phyloP scores from a whole-genome alignment of 2,113 vertebrate species.

The Cranoglanis bouderius region DNA sequence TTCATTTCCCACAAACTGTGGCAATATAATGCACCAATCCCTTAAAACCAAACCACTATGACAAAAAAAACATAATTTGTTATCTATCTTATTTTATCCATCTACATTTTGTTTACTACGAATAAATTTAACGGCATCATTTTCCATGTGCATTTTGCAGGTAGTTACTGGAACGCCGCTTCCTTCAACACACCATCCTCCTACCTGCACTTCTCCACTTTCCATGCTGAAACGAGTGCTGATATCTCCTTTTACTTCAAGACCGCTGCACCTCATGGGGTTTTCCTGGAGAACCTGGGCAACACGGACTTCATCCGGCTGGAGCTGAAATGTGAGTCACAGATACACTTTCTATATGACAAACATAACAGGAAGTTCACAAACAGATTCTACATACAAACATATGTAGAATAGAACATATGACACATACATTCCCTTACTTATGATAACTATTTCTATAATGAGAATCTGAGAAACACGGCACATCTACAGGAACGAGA shows the following conservation, averaged over 20 bases:
- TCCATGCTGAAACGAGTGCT: slow-evolving; percentile 94
- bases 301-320: slow-evolving; percentile 97
- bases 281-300: slow-evolving; percentile 96
- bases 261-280: slow-evolving; percentile 87
- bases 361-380: background rate
- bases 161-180: slow-evolving; percentile 94
- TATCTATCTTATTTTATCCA: background rate
- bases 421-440: too few species aligned
- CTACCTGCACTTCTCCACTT: slow-evolving; percentile 96
- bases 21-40: background rate
- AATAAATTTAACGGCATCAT: background rate
- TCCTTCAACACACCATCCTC: slow-evolving; percentile 92
- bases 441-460: too few species aligned
- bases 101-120: background rate
- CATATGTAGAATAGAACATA: background rate
- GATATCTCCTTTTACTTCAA: slow-evolving; percentile 99
- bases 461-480: too few species aligned
- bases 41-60: background rate
- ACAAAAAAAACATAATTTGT: background rate
- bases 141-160: slow-evolving; percentile 67
- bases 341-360: background rate
- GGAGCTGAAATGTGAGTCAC: slow-evolving; percentile 76
- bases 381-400: background rate
- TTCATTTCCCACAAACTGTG: background rate
- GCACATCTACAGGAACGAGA: too few species aligned